Evolutionary conservation across 2,888 invertebrate species (phyloP), one percentile per base, ranked within the genome.

Genomic region (Rhabditoides inermis): DNA sequence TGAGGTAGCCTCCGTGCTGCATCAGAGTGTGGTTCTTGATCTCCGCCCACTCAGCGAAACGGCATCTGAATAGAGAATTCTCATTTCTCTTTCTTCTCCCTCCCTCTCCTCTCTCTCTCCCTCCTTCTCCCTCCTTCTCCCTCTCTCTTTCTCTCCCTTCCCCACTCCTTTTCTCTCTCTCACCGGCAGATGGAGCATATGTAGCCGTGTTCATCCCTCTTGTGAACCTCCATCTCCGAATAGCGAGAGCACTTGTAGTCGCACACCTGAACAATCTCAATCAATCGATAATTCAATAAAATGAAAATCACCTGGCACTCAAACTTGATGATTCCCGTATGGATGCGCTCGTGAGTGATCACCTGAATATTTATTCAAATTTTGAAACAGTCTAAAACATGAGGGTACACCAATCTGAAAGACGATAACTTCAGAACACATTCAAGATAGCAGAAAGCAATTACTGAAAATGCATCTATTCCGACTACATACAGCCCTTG

Each of bases 321-420:
- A 48, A 73, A 76, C 47, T 69, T 70, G 32, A 76, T 68, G 51
- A 76, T 76, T 49, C 76, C 76, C n/a, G 76, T 76, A 54, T 76
- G 76, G 39, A 77, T 62, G 20, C 76, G 61, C 49, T 76, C 76
- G 49, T 76, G 76, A n/a, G 73, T 69, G 6, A 70, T 66, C 12
- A 70, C 65, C 67, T 71, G 36, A 23, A 46, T 47, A 32, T 12
- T 12, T 12, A 12, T 32, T 32, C 7, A 32, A 32, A 32, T 15
- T 32, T 32, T 32, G 15, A 32, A 32, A 12, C 15, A 32, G n/a
- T n/a, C n/a, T n/a, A n/a, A n/a, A n/a, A n/a, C n/a, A n/a, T n/a
- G n/a, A n/a, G n/a, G n/a, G n/a, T n/a, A n/a, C n/a, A n/a, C n/a
- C n/a, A n/a, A n/a, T n/a, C n/a, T n/a, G n/a, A n/a, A n/a, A n/a